phyloP scores from a whole-genome alignment of 2,888 invertebrate genomes.

The Athalia circularis region DNA sequence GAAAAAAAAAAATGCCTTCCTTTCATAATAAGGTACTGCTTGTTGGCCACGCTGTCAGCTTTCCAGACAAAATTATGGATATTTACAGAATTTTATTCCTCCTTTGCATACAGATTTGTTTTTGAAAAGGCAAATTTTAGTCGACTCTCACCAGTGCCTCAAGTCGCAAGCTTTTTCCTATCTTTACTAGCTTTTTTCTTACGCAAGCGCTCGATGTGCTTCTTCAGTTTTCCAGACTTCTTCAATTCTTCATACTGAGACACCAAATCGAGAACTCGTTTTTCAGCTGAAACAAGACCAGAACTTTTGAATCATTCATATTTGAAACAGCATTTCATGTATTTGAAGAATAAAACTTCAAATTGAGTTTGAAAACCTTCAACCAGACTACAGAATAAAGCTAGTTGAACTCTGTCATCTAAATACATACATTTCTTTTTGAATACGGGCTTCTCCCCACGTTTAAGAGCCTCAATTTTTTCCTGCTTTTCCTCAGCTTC shows the following conservation, averaged over 20 bases:
- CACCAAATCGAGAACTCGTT: conserved; percentile 84
- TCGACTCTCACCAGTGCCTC: too few species aligned
- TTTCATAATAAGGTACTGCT: too few species aligned
- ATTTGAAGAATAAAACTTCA: not conserved
- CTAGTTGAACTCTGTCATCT: not conserved
- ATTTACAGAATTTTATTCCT: too few species aligned
- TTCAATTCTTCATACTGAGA: conserved; percentile 89
- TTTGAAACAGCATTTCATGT: conserved; percentile 30
- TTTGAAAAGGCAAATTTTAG: too few species aligned
- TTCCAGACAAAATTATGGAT: too few species aligned
- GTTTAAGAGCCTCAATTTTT: conserved; percentile 78
- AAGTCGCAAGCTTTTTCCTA: conserved; percentile 56
- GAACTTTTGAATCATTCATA: conserved; percentile 40
- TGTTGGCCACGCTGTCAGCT: too few species aligned
- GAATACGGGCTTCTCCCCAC: conserved; percentile 84
- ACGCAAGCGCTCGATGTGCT: conserved; percentile 87
- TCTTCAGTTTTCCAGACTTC: conserved; percentile 84
- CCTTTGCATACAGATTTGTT: too few species aligned
- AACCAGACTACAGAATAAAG: too few species aligned
- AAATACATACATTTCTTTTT: conserved; percentile 81
- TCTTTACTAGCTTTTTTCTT: conserved; percentile 80
- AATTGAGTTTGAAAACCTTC: too few species aligned
- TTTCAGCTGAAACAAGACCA: conserved; percentile 81
- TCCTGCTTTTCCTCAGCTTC: conserved; percentile 77
- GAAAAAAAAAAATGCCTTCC: too few species aligned